phyloP scores from a whole-genome alignment of 2,888 invertebrate genomes.

The Troglohyphantes excavatus region DNA sequence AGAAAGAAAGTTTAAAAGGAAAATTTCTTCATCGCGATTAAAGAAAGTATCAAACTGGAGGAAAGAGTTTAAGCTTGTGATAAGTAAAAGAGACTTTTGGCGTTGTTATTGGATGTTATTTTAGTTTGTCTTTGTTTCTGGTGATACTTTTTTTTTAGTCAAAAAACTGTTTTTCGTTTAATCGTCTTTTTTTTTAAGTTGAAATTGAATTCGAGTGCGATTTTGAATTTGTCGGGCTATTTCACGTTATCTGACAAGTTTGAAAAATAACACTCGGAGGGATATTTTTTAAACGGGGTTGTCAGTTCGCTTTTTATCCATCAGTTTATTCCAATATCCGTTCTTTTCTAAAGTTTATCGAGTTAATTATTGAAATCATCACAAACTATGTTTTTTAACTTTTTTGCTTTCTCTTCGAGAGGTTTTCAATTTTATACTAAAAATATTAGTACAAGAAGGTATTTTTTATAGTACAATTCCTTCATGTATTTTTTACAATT shows the following conservation, averaged over 20 bases:
- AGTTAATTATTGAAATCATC: conserved; percentile 6
- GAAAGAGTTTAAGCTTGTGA: conserved; percentile 67
- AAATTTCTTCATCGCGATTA: conserved; percentile 68
- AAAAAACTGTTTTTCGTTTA: not conserved
- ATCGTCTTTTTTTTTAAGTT: conserved; percentile 37
- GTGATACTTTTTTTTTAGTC: conserved; percentile 22
- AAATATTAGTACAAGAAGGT: not conserved
- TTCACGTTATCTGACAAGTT: conserved; percentile 41
- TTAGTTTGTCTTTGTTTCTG: conserved; percentile 68
- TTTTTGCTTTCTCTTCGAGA: not conserved
- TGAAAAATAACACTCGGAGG: conserved; percentile 25
- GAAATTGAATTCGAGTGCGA: conserved; percentile 59
- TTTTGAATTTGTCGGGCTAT: conserved; percentile 45
- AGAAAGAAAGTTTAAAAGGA: conserved; percentile 72
- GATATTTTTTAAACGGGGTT: not conserved
- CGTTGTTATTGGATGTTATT: conserved; percentile 76
- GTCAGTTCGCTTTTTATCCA: not conserved
- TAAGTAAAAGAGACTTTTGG: conserved; percentile 70
- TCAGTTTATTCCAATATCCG: not conserved
- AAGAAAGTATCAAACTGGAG: conserved; percentile 75
- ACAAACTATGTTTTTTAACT: conserved; percentile 2
- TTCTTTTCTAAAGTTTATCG: conserved; percentile 1
- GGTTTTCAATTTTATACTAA: not conserved
- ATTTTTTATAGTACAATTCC: not conserved
- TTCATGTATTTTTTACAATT: too few species aligned